Base-by-base conservation (phyloP, 2,888 invertebrate genomes). In the Mimas tiliae region DNA sequence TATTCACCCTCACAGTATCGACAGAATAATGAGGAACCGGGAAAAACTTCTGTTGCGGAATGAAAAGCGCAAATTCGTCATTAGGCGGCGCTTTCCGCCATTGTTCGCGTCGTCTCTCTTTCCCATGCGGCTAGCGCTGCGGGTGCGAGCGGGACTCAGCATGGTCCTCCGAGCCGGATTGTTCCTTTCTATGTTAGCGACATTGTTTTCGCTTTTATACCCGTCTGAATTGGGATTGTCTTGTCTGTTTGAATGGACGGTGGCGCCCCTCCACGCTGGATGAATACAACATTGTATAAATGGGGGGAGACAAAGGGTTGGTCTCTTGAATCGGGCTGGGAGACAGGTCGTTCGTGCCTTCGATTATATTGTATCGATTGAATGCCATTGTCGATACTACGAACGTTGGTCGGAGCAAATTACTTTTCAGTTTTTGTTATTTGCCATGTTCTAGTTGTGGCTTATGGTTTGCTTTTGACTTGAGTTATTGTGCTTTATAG, bases 11-110 rank as follows among this genome's bases (percentile, higher is more conserved):
- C 86, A 82, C 87, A 90, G 91, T 92, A 92, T 91, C 87, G 91
- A 88, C 88, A 86, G 86, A 89, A 93, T 93, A 93, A 93, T 90
- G 91, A 92, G 88, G 83, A 89, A 90, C 89, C 91, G 93, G 90
- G 93, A 93, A 93, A 93, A 93, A 93, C 92, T 93, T 93, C 88
- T 93, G 93, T 93, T 90, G 91, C 91, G 92, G 91, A 92, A 93
- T 93, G 93, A 93, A 93, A 93, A 93, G 93, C 93, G 93, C 93
- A 93, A 93, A 93, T 93, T 93, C 93, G 93, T 92, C 93, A 93
- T 93, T 93, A 93, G 93, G 90, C 89, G 90, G 91, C 91, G 91
- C 88, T 92, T 91, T 88, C 91, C 91, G 87, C 89, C 90, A 91
- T 92, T 93, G 90, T 92, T 88, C 84, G 82, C 74, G 73, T 82